phyloP scores from a whole-genome alignment of 2,888 invertebrate species.

The Calliopum simillimum region DNA sequence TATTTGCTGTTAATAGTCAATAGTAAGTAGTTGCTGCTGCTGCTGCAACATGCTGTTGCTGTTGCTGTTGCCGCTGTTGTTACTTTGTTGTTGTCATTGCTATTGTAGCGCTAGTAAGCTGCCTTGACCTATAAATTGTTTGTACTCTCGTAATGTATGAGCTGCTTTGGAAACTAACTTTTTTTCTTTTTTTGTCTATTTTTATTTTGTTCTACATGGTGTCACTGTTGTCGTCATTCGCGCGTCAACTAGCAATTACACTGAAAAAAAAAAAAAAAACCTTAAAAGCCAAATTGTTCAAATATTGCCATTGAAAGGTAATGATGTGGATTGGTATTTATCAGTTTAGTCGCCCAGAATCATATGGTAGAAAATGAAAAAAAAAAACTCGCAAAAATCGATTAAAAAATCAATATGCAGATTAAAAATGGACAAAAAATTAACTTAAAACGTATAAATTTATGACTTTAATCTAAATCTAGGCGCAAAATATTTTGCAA shows the following conservation, averaged over 20 bases:
- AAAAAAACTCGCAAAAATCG: too few relatives aligned
- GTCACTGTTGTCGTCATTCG: constrained; percentile 26
- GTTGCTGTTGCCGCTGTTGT: constrained; percentile 23
- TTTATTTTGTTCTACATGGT: constrained; percentile 29
- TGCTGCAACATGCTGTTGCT: constrained; percentile 15
- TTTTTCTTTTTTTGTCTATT: constrained; percentile 21
- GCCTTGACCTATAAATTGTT: constrained; percentile 7
- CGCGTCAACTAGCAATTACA: constrained; percentile 13
- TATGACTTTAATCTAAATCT: too few relatives aligned
- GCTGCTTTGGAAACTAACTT: constrained; percentile 12
- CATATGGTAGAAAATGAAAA: too few relatives aligned
- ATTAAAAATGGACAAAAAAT: too few relatives aligned
- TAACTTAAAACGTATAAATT: too few relatives aligned
- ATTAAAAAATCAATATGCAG: too few relatives aligned
- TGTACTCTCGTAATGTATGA: not conserved
- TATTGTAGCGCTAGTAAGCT: constrained; percentile 16
- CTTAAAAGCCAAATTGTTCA: too few relatives aligned
- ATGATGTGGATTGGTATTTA: too few relatives aligned
- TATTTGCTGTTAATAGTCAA: not conserved
- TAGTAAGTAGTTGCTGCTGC: not conserved
- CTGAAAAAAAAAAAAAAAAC: constrained; percentile 5
- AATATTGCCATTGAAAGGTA: too few relatives aligned
- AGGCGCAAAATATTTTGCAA: too few relatives aligned
- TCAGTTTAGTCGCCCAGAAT: too few relatives aligned
- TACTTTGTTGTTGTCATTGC: constrained; percentile 20